Evolutionary conservation across 2,797 vertebrate genomes (phyloP), one percentile per base, ranked within the genome.

Genomic region (Clarias fuscus): DNA sequence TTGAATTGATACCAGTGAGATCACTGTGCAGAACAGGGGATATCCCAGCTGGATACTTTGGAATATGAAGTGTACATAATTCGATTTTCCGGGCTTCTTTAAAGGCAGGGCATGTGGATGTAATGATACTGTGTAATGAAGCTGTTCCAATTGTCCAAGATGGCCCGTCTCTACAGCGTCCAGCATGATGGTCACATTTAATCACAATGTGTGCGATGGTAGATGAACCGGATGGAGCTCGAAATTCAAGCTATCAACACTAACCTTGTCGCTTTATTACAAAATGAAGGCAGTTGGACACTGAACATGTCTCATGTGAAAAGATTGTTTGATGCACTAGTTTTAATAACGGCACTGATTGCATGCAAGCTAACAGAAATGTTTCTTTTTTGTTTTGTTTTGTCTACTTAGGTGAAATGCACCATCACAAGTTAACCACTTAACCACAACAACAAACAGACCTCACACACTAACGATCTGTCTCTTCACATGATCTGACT

Each of bases 401-500:
- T 92, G 89, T 92, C 92, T 88, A 90, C 91, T 89, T 91, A 96
- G 95, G 95, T 95, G 94, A 95, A 94, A 93, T 88, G 92, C 91
- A 88, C 91, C 89, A 27, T 90, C 89, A 90, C 88, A 65, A 82
- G 84, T 85, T 78, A 33, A 84, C 59, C 80, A 91, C 78, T 91
- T 37, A 20, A 89, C 89, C 81, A 91, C 88, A 90, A 62, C 73
- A 8, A 86, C 88, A 93, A 88, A 91, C 53, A 93, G 88, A 91
- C 33, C 27, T 79, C 84, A 88, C 84, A 56, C 85, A 59, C 89
- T 72, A 64, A 85, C 77, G 80, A 27, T 30, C 82, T 90, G 62
- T 88, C 65, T 87, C 85, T 75, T 68, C 82, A 81, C 85, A 87
- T 90, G 15, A 82, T 40, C 89, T 91, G 88, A 89, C 89, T 93